phyloP scores from a whole-genome alignment of 2,797 vertebrate species.

The Parauchenoglanis punctatus region DNA sequence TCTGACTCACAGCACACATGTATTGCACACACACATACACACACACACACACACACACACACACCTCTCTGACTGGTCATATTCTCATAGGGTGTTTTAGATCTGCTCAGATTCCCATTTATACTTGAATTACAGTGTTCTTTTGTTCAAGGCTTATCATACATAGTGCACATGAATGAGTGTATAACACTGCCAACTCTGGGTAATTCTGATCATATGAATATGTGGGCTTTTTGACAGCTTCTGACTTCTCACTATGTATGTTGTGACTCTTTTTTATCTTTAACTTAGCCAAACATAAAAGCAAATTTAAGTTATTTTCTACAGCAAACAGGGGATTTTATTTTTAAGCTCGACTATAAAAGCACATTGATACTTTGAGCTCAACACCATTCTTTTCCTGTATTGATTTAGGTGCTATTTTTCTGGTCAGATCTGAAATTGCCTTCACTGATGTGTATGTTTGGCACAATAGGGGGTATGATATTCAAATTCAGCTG shows the following conservation, averaged over 20 bases:
- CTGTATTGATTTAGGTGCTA: neutral
- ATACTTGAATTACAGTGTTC: conserved; percentile 34
- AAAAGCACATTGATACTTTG: neutral
- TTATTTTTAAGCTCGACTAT: neutral
- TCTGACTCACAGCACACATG: conserved; percentile 32
- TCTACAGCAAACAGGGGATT: too few relatives aligned
- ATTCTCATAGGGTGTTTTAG: conserved; percentile 33
- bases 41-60: too few relatives aligned
- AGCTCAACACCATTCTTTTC: neutral
- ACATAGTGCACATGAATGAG: conserved; percentile 12
- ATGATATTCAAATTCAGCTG: conserved; percentile 31
- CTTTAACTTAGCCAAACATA: neutral
- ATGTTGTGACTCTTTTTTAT: neutral
- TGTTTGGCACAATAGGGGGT: conserved; percentile 4
- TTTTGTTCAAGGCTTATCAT: conserved; percentile 19
- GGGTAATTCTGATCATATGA: conserved; percentile 20
- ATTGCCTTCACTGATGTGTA: neutral
- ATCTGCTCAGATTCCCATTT: conserved; percentile 28
- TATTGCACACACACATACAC: neutral
- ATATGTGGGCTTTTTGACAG: conserved; percentile 4
- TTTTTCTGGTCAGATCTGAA: neutral
- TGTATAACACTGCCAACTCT: neutral
- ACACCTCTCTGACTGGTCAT: neutral
- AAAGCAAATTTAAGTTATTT: neutral
- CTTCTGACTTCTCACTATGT: neutral